Percentiles rank a stretch among this genome's conserved stretches.
phyloP scores from a whole-genome alignment of 2,888 invertebrate genomes.

The Hirtodrosophila alboralis region DNA sequence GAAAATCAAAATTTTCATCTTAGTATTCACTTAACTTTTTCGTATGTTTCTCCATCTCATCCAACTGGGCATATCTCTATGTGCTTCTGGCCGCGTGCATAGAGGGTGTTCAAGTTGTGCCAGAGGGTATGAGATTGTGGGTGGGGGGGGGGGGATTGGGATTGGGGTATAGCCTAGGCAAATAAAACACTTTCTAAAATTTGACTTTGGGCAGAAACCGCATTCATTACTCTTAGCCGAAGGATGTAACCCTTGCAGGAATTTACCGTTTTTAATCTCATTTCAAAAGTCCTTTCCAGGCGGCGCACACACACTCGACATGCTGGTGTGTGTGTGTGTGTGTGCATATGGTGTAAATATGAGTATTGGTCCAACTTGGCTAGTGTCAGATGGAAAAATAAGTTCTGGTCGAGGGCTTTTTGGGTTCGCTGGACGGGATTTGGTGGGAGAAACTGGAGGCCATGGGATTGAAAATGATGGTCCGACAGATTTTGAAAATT shows the following conservation, averaged over 20 bases:
- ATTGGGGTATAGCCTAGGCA: conserved; percentile 64
- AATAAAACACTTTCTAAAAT: conserved; percentile 80
- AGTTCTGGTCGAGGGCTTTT: conserved; percentile 70
- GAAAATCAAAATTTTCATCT: not conserved
- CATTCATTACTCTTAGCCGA: conserved; percentile 82
- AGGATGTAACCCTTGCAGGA: conserved; percentile 74
- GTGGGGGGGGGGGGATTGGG: not conserved
- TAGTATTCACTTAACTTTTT: not conserved
- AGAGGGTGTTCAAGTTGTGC: conserved; percentile 22
- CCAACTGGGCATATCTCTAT: conserved; percentile 2
- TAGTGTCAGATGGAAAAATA: conserved; percentile 81
- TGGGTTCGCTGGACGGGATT: conserved; percentile 34
- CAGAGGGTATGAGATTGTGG: not conserved
- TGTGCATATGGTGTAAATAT: conserved; percentile 73
- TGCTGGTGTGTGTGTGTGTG: conserved; percentile 28
- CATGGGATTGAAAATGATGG: conserved; percentile 70
- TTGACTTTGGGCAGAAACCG: conserved; percentile 80
- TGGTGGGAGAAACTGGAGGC: conserved; percentile 24
- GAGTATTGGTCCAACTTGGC: conserved; percentile 76
- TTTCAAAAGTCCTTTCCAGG: conserved; percentile 71
- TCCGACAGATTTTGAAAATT: conserved; percentile 76
- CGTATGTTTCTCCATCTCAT: not conserved
- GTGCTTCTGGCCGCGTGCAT: conserved; percentile 41
- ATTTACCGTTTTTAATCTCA: conserved; percentile 80
- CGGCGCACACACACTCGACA: conserved; percentile 37